Conservation (phyloP, 2,113 vertebrate genomes). For the Oreochromis spilurus region DNA sequence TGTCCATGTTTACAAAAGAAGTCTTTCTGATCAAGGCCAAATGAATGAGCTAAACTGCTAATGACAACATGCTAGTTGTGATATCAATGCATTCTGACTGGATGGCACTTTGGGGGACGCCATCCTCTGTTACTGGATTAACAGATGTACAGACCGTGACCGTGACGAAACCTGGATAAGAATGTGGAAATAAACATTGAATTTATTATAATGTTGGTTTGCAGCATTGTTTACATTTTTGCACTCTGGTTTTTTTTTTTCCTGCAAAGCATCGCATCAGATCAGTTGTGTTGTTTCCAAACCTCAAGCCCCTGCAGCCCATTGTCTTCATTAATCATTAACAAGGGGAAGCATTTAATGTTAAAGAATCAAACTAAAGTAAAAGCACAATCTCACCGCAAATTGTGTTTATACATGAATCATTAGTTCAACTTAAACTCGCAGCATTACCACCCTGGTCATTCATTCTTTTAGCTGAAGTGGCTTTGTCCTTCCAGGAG, state of each 20-base stretch:
- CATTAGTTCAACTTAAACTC: background rate
- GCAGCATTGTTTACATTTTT: background rate
- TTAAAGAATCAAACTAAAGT: background rate
- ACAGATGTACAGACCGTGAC: constrained; percentile 64
- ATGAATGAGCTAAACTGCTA: constrained; percentile 55
- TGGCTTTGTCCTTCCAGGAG: background rate
- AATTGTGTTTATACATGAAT: background rate
- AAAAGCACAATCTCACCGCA: background rate
- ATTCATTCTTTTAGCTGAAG: background rate
- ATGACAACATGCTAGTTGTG: constrained; percentile 37
- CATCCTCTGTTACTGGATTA: constrained; percentile 62
- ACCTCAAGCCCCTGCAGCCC: background rate
- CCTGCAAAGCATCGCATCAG: background rate
- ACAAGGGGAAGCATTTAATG: background rate
- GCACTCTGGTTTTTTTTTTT: background rate
- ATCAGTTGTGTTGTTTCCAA: background rate
- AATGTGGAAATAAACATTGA: constrained; percentile 77
- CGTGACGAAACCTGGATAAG: constrained; percentile 53
- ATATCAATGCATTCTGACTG: constrained; percentile 40
- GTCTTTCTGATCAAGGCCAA: constrained; percentile 60
- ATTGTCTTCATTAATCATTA: background rate
- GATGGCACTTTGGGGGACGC: constrained; percentile 32
- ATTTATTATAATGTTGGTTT: constrained; percentile 33
- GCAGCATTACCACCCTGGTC: background rate
- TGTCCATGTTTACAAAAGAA: constrained; percentile 74